Evolutionary conservation across 2,113 vertebrate species (phyloP), one percentile per base, ranked within the genome.

Genomic region (Zingel zingel): DNA sequence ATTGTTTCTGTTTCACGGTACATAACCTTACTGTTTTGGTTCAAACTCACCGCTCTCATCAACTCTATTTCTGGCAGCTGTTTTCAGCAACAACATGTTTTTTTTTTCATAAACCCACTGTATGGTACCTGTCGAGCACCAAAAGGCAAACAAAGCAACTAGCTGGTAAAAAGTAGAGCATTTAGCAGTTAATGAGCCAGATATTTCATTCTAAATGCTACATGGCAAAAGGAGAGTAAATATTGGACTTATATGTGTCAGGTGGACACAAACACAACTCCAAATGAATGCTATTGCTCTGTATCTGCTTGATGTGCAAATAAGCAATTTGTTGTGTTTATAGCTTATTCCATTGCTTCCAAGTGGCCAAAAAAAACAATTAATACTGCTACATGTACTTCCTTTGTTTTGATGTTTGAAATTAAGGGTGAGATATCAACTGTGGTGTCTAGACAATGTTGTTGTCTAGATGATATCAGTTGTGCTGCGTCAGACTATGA

Each of bases 361-460:
- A 30, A 18, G 33, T 45, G n/a, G 21, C 12, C 16, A 56, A 30
- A 43, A 53, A 13, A 39, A 30, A 15, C 10, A 25, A 11, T 43
- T 18, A 33, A 18, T 4, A 10, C 45, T 30, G 25, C 30, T 72
- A 30, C 9, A 23, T 23, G 5, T 15, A 23, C 56, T 50, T 48
- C n/a, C 10, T 59, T 48, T 54, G 47, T 50, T 73, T n/a, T 84
- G 1, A 57, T 61, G 25, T n/a, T 51, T 51, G 10, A 43, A n/a
- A 63, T 58, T 53, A 43, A 71, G 25, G 45, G 21, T 54, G 9
- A 78, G 4, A 72, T 33, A 68, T 70, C 56, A 67, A 3, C 16
- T 66, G 16, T 73, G 25, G 27, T 23, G 53, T 23, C 21, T n/a
- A 23, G 39, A 43, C 39, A 43, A 43, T 43, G 39, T 43, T 43